These are phyloP conservation scores for Okapia johnstoni DNA, from an alignment of 2,113 vertebrate species.

Conservation along the genomic window DNA sequence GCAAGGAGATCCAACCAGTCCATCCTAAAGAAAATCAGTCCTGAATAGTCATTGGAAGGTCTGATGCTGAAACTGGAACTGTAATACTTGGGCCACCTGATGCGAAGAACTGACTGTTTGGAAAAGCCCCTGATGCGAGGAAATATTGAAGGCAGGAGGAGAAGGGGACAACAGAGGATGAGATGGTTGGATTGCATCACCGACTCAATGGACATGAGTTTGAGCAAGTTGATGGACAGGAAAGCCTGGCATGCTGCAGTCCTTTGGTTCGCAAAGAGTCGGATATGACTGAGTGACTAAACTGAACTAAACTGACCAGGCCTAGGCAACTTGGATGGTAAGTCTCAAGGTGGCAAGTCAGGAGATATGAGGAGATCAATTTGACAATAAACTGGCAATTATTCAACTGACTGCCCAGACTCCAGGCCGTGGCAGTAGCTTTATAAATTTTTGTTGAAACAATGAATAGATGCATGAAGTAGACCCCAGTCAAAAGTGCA, in stretches of 20 bases:
- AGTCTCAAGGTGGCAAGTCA: background rate
- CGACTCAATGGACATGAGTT: background rate
- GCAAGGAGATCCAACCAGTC: background rate
- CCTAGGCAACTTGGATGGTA: background rate
- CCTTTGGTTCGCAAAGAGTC: background rate
- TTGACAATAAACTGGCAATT: background rate
- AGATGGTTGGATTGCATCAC: background rate
- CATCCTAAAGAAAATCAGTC: background rate
- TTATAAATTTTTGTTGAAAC: conserved; percentile 26
- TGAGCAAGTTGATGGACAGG: background rate
- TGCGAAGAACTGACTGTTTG: background rate
- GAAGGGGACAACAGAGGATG: background rate
- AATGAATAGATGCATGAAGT: conserved; percentile 24
- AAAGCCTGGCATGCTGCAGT: background rate
- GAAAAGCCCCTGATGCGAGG: background rate
- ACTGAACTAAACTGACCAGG: background rate
- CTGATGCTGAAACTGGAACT: background rate
- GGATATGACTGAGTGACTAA: background rate
- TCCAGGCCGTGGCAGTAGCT: background rate
- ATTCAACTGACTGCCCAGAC: background rate
- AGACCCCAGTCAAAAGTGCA: background rate
- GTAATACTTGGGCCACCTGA: background rate
- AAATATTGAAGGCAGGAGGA: background rate
- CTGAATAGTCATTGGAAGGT: background rate
- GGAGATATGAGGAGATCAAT: background rate